Evolutionary conservation across 2,113 vertebrate species (phyloP).

Genomic region (Mastomys natalensis): DNA sequence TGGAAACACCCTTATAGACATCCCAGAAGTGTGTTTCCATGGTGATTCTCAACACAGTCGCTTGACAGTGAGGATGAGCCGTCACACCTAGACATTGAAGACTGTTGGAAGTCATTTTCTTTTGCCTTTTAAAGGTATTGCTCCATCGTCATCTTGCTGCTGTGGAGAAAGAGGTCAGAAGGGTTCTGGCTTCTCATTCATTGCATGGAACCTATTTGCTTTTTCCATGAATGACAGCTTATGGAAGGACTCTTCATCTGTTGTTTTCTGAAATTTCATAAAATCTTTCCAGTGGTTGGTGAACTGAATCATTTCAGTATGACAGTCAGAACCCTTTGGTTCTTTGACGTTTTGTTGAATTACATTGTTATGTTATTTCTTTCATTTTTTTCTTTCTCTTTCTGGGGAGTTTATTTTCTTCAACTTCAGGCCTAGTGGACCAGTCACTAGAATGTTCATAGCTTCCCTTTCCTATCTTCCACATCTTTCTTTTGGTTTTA

Average conservation of each 20-base stretch:
- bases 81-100: background rate
- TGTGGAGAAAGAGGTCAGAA: background rate
- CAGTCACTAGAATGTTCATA: constrained; percentile 16
- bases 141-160: constrained; percentile 2
- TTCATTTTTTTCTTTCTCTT: constrained; percentile 9
- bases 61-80: background rate
- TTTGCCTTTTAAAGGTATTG: constrained; percentile 16
- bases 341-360: constrained; percentile 18
- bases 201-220: background rate
- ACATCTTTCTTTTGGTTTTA: constrained; percentile 44
- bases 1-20: background rate
- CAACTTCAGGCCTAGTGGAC: background rate
- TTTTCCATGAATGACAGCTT: background rate
- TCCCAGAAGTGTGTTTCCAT: constrained; percentile 14
- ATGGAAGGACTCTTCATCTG: background rate
- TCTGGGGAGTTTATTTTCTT: constrained; percentile 44
- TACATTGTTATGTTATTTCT: constrained; percentile 12
- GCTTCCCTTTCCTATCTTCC: background rate
- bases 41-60: background rate
- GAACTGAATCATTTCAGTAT: background rate
- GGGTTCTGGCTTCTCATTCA: background rate
- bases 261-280: constrained; percentile 46
- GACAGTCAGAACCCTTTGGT: background rate
- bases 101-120: constrained; percentile 18
- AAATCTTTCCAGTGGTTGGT: background rate